Evolutionary conservation across 2,888 invertebrate genomes (phyloP), one percentile per base, ranked within the genome.

Genomic region (Clunio marinus): DNA sequence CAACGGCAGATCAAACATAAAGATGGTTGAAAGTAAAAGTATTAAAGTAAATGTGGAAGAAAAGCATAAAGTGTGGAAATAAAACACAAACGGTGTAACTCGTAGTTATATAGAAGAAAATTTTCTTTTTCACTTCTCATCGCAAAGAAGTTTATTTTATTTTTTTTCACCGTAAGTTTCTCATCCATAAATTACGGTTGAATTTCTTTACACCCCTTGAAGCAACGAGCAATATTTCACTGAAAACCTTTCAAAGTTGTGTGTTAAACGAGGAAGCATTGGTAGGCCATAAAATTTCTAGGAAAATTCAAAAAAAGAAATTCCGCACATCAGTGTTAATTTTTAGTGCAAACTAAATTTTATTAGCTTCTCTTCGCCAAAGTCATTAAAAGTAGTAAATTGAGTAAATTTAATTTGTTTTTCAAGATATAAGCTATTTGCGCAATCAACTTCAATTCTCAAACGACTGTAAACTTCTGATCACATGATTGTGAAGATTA

Each of bases 1-100:
- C 10, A 13, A 10, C 17, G 7, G 51, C 59, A 15, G 46, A 27
- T 46, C n/a, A 45, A 27, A 45, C 27, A 24, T 41, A 37, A 45
- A 45, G 35, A 32, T 66, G 55, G 55, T 35, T 66, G 55, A 66
- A 66, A 66, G 66, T 66, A 66, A 66, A 66, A 66, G 66, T 66
- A 15, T 59, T 8, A 24, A 57, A 27, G 57, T 3, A 2, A 51
- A 15, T 45, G 45, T 5, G 15, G n/a, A 32, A 32, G 5, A 45
- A 10, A 15, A 45, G 15, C 45, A 15, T 4, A 32, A n/a, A 45
- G 5, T 15, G 45, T 45, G 45, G 10, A 45, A 45, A 4, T 45
- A 45, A 15, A 45, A 45, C 8, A 45, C 4, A 15, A 45, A 45
- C n/a, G n/a, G n/a, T n/a, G n/a, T n/a, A n/a, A n/a, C n/a, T n/a